Base-by-base conservation (phyloP, 1,140 invertebrate species). In the Stegodyphus mimosarum region DNA sequence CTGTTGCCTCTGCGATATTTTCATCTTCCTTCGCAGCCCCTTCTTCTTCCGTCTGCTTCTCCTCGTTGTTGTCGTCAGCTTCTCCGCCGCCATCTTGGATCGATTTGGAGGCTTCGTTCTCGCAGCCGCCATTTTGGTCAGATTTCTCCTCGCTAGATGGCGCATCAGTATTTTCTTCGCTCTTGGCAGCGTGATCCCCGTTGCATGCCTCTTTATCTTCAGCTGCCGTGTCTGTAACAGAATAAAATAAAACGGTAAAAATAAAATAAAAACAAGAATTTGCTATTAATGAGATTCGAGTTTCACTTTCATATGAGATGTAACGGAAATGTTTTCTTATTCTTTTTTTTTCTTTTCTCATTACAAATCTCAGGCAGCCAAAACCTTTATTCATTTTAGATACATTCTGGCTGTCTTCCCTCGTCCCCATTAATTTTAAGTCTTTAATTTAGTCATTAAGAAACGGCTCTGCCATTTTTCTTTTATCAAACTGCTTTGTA, bases 51-150 rank as follows among this genome's bases (percentile, higher is more conserved):
- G 50, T 17, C 52, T 74, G 72, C 48, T 71, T 66, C 69, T 60
- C 78, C 49, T 80, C 48, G 48, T 80, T 71, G n/a, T 9, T 48
- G 10, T 71, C 69, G 1, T 49, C 69, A 10, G 49, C 49, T 13
- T 51, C 80, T 55, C 71, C 80, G 70, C 71, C 80, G 80, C 80
- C 80, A 83, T 83, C 80, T 83, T 83, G 80, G 70, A 67, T 67
- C 80, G 80, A 67, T 72, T 80, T 72, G 17, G 48, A 66, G 0
- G 10, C 69, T 33, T 83, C 80, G 7, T 83, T 55, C 71, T 72
- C 80, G 49, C 55, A 51, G 55, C 80, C 80, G 71, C 71, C 71
- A 74, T 83, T 73, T 83, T 83, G 80, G 17, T 83, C 70, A 6
- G 70, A 51, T 15, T 64, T 53, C 50, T 70, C 80, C n/a, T 63